Evolutionary conservation across 2,797 vertebrate species (phyloP), one percentile per base, ranked within the genome.

Genomic region (Decapterus maruadsi): DNA sequence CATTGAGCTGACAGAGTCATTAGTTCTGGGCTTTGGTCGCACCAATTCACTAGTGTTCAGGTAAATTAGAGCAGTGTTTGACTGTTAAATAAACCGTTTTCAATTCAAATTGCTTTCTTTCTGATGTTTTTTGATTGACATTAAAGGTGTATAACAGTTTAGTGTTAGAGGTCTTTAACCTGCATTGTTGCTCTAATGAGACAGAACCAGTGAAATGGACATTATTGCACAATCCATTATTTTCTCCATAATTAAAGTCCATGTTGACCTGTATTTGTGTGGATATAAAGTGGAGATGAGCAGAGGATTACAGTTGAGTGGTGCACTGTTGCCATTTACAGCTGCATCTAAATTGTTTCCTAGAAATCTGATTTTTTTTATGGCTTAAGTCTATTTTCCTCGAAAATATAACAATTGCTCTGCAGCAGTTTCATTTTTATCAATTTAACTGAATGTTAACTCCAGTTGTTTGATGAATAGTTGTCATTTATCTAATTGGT

Each of bases 1-100:
- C 95, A 97, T 98, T 61, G 98, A 99, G 94, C 93, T 99, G 92
- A 99, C 98, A 46, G 98, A 99, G 87, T 98, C 97, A 75, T 96
- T 99, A 85, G 98, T 99, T 70, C 92, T 99, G 80, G 98, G 98
- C 89, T 99, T 99, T 88, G 98, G 98, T 87, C 97, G 97, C 89
- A 97, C 97, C 83, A 99, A 99, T 92, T 95, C 96, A 34, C 96
- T 99, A 62, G 95, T 99, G 61, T 95, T 95, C 92, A 95, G 95
- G 94, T 95, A 92, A 22, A 78, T 67, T 13, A 76, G 14, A 70
- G 29, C 58, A 2, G 1, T 4, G 40, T 45, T 63, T 8, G 3
- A 22, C 19, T 57, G 6, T 31, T 2, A 11, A 11, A 57, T 17
- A 36, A 59, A 62, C 6, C 8, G 19, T 12, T 68, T 55, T 62